Evolutionary conservation across 2,113 vertebrate genomes (phyloP).

Genomic region (Dermatemys mawii): DNA sequence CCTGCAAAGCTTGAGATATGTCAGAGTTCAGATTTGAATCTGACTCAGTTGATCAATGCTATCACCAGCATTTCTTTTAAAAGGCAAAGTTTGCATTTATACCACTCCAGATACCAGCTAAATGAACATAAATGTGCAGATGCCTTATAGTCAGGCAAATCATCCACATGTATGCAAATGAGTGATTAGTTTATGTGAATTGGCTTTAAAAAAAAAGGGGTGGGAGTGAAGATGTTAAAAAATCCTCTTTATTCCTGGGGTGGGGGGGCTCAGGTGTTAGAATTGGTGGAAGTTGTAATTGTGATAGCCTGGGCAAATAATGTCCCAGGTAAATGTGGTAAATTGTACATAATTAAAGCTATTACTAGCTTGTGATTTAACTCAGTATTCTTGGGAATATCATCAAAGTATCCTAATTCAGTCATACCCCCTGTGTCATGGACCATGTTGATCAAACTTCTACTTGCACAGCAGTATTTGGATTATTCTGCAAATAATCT

Average conservation of each 20-base stretch:
- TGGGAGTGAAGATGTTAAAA: not conserved
- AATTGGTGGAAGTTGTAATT: not conserved
- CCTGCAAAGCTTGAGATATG: not conserved
- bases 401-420: conserved; percentile 16
- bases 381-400: conserved; percentile 31
- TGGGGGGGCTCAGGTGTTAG: not conserved
- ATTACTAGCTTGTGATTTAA: not conserved
- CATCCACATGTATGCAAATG: conserved; percentile 71
- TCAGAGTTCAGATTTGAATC: not conserved
- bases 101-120: conserved; percentile 71
- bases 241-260: not conserved
- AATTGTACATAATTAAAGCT: not conserved
- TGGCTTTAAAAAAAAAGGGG: not conserved
- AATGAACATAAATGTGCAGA: conserved; percentile 71
- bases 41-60: conserved; percentile 6
- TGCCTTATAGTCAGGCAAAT: conserved; percentile 55
- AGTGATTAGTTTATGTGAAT: conserved; percentile 62
- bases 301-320: not conserved
- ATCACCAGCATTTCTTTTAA: conserved; percentile 3
- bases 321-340: not conserved
- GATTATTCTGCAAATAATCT: conserved; percentile 68
- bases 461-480: conserved; percentile 49
- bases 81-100: conserved; percentile 69
- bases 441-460: conserved; percentile 48
- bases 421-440: conserved; percentile 27